phyloP scores from a whole-genome alignment of 2,797 vertebrate genomes.

The Smutsia temminckii region DNA sequence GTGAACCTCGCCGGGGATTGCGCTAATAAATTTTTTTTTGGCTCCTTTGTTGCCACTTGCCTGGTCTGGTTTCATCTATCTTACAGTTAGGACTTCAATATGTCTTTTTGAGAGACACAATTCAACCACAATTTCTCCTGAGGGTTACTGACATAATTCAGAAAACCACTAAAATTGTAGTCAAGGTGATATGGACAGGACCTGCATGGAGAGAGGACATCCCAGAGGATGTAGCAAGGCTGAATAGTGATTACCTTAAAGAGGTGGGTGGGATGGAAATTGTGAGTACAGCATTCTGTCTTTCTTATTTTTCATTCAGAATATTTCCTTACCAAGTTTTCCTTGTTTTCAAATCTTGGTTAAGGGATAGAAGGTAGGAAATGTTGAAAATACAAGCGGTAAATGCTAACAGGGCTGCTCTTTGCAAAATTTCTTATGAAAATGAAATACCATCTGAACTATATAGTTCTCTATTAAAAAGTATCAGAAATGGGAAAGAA shows the following conservation, averaged over 20 bases:
- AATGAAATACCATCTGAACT: not conserved
- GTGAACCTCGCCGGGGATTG: too few species aligned
- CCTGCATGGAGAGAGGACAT: not conserved
- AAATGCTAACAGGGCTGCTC: not conserved
- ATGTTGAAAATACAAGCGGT: not conserved
- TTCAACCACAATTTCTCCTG: not conserved
- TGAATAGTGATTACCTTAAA: not conserved
- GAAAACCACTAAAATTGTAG: not conserved
- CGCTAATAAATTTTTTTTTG: too few species aligned
- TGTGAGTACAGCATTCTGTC: not conserved
- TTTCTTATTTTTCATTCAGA: not conserved
- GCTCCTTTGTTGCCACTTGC: too few species aligned
- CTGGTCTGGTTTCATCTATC: too few species aligned
- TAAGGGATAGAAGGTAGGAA: not conserved
- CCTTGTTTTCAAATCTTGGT: not conserved
- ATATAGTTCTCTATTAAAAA: not conserved
- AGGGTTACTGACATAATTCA: not conserved
- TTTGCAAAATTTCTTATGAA: not conserved
- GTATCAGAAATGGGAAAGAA: not conserved
- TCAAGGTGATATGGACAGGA: not conserved
- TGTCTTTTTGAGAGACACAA: not conserved
- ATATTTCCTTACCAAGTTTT: not conserved
- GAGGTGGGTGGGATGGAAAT: rapidly evolving
- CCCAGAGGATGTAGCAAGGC: too few species aligned
- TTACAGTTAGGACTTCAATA: not conserved